These are phyloP conservation scores for Beroe forskalii DNA, from an alignment of 37 sponge, comb jelly and placozoan genomes.

Conservation along the genomic window DNA sequence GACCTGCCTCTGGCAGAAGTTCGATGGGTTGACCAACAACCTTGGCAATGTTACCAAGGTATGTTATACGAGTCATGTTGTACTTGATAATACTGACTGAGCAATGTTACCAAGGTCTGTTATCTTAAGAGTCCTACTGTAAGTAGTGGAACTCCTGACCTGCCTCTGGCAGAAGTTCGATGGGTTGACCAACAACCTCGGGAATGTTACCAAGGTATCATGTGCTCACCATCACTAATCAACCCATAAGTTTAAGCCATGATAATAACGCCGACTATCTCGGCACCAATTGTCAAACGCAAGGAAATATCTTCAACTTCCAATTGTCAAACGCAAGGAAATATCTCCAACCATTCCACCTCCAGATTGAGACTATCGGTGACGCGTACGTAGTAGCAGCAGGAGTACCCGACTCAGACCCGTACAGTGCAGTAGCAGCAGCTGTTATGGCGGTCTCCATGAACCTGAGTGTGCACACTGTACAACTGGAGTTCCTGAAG, in stretches of 20 bases:
- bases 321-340: background rate
- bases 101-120: background rate
- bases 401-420: constrained; percentile 27
- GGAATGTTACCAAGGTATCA: constrained; percentile 42
- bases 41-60: constrained; percentile 40
- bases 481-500: constrained; percentile 5
- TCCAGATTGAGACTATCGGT: constrained; percentile 37
- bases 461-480: constrained; percentile 18
- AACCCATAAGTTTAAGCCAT: no score
- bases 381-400: constrained; percentile 36
- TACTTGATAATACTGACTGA: no score
- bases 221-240: no score
- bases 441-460: constrained; percentile 32
- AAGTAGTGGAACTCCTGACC: constrained; percentile 28
- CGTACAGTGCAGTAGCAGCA: constrained; percentile 18
- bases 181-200: background rate
- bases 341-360: background rate
- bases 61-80: no score
- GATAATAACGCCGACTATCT: no score
- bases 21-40: background rate
- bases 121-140: no score
- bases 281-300: no score
- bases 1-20: constrained; percentile 42
- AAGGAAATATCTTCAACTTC: background rate
- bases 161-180: constrained; percentile 48